Evolutionary conservation across 2,888 invertebrate species (phyloP), one percentile per base, ranked within the genome.

Genomic region (Marronus borbonicus): DNA sequence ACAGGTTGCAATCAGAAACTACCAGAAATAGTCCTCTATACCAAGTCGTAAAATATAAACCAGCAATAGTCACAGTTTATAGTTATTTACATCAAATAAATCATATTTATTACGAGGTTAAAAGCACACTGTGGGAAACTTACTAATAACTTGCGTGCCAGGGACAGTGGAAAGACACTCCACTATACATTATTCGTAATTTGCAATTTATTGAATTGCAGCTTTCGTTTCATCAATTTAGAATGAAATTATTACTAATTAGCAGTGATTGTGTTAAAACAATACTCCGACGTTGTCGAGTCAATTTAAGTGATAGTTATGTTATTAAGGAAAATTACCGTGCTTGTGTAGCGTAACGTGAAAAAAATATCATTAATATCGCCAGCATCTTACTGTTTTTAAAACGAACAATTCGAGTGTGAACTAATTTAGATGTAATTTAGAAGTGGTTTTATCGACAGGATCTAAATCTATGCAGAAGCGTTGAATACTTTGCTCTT

Each of bases 291-390:
- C 36, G 17, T 65, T 65, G 36, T 39, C 8, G 44, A 44, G 12
- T 12, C 65, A 65, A 39, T 39, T 64, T 65, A 65, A 39, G 65
- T 39, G 65, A 65, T 65, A 17, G 65, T 65, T 65, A 65, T 65
- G 31, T 36, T 39, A 65, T 65, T 39, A 39, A 36, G 28, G 1
- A 17, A 39, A 65, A 65, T 65, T 65, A 65, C 36, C 4, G 14
- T 31, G 39, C 31, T 39, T 17, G 36, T 65, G 39, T 17, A 65
- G 65, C 65, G 65, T 65, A 65, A n/a, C 44, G 39, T 8, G n/a
- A 64, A 65, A 39, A 65, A 65, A 39, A 65, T 36, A 39, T 39
- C 20, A 14, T 28, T 62, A 62, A 28, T 62, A 62, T 62, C 28
- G 62, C 31, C 10, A 24, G 28, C 65, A 55, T 55, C n/a, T 5